Evolutionary conservation across 92 coral and sea anemone genomes (phyloP).

Genomic region (Porites lobata): DNA sequence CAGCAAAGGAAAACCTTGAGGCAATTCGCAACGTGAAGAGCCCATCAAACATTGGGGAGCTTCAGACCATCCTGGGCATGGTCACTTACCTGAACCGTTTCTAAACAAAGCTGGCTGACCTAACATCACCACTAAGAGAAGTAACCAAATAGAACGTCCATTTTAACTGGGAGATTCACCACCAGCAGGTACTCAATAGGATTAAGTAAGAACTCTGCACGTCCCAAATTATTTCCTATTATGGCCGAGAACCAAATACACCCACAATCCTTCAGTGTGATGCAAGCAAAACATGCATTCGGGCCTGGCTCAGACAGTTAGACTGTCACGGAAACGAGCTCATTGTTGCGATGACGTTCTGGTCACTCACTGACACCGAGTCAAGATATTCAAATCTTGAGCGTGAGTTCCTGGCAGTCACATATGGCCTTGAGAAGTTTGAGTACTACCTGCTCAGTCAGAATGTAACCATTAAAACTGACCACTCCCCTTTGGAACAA

Average conservation of each 20-base stretch:
- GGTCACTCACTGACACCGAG: conserved; percentile 51
- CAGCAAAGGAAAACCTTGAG: conserved; percentile 69
- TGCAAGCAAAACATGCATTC: conserved; percentile 55
- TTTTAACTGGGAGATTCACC: conserved; percentile 64
- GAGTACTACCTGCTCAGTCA: neutral
- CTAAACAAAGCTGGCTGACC: conserved; percentile 62
- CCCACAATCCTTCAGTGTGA: conserved; percentile 50
- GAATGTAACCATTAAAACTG: conserved; percentile 36
- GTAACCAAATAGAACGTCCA: conserved; percentile 66
- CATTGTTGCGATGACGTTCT: conserved; percentile 48
- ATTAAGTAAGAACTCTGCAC: conserved; percentile 55
- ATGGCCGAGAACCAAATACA: conserved; percentile 54
- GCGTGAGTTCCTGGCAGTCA: conserved; percentile 51
- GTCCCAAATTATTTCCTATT: conserved; percentile 45
- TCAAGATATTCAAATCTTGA: conserved; percentile 44
- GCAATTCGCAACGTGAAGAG: conserved; percentile 64
- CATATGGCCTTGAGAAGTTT: conserved; percentile 51
- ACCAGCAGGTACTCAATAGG: conserved; percentile 63
- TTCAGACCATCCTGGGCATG: conserved; percentile 63
- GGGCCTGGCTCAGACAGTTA: conserved; percentile 46
- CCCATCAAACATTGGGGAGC: conserved; percentile 60
- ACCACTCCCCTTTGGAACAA: conserved; percentile 55
- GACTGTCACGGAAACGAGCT: conserved; percentile 28
- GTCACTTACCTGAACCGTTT: conserved; percentile 59
- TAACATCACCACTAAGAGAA: conserved; percentile 68